phyloP scores from a whole-genome alignment of 2,888 invertebrate genomes.

The Lordiphosa andalusiaca region DNA sequence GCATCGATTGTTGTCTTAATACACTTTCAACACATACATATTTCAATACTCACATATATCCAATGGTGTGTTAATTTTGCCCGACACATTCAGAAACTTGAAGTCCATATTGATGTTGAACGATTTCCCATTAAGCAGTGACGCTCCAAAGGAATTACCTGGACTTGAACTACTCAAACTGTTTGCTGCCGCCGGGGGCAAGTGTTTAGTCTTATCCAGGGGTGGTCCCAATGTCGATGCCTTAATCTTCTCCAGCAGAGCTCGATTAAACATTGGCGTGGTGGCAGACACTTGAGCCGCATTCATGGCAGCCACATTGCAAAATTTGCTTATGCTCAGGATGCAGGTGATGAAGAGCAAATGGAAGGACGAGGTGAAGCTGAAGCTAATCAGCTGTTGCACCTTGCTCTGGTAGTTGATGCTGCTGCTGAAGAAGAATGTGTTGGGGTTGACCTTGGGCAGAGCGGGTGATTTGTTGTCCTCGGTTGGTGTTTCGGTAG shows the following conservation, averaged over 20 bases:
- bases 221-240: slow-evolving; percentile 64
- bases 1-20: no score
- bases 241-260: slow-evolving; percentile 72
- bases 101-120: slow-evolving; percentile 61
- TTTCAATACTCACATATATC: slow-evolving; percentile 78
- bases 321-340: slow-evolving; percentile 78
- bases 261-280: slow-evolving; percentile 69
- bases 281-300: slow-evolving; percentile 61
- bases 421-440: slow-evolving; percentile 76
- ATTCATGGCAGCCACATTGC: slow-evolving; percentile 75
- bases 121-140: no score
- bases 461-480: slow-evolving; percentile 8
- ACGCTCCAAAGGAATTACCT: slow-evolving; percentile 21
- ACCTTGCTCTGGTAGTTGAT: slow-evolving; percentile 77
- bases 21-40: slow-evolving; percentile 71
- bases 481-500: slow-evolving; percentile 15
- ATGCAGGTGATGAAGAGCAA: slow-evolving; percentile 77
- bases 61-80: slow-evolving; percentile 75
- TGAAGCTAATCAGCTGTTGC: slow-evolving; percentile 79
- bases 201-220: slow-evolving; percentile 53
- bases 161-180: slow-evolving; percentile 47
- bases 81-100: slow-evolving; percentile 77
- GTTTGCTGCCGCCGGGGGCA: slow-evolving; percentile 64
- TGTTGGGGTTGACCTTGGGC: slow-evolving; percentile 18
- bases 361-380: slow-evolving; percentile 77